Percentiles rank a stretch among this genome's conserved stretches.
phyloP scores from a whole-genome alignment of 30 jellyfish, hydroid and myxozoan species.

The Aurelia sp. region DNA sequence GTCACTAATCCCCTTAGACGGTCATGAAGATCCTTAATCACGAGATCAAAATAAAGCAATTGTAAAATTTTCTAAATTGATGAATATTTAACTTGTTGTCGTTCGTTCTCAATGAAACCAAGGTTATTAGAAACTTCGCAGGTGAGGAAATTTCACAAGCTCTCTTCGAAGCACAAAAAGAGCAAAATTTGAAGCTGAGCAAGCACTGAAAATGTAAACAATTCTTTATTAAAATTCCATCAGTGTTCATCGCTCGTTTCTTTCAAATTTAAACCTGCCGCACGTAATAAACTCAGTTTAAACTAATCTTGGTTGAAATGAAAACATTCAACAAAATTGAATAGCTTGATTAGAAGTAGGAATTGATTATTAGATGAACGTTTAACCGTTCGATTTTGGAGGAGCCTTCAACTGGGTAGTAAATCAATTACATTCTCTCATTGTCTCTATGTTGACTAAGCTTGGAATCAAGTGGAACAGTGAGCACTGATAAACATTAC shows the following conservation, averaged over 20 bases:
- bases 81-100: background rate
- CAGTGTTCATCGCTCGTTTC: background rate
- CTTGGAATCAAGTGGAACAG: background rate
- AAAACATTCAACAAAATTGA: background rate
- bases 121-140: background rate
- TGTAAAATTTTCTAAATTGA: background rate
- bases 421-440: background rate
- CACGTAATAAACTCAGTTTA: background rate
- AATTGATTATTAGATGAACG: background rate
- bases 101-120: constrained; percentile 9
- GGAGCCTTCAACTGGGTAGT: too few species aligned
- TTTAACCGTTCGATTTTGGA: background rate
- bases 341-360: background rate
- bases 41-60: background rate
- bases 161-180: background rate
- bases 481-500: too few species aligned
- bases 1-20: background rate
- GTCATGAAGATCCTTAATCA: background rate
- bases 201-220: background rate
- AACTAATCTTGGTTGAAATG: background rate
- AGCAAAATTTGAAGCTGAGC: background rate
- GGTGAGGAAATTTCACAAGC: background rate
- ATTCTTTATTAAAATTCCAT: background rate
- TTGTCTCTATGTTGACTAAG: background rate
- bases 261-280: background rate